Base-by-base conservation (phyloP, 2,113 vertebrate species). In the Phalacrocorax brasilianus region DNA sequence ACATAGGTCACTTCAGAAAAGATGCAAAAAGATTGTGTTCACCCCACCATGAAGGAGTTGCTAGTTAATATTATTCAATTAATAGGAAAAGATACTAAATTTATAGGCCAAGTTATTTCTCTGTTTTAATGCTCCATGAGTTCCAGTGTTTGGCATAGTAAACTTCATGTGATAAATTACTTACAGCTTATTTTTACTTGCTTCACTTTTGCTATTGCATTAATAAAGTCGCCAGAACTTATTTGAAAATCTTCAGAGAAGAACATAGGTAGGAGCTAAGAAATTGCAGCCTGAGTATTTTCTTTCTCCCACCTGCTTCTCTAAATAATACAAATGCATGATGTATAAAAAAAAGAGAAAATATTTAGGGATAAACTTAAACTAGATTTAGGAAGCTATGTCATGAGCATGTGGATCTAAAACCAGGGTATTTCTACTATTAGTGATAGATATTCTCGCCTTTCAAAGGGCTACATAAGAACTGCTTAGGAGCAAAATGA, bases 401-500 rank as follows among this genome's bases (percentile, higher is more conserved):
- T 91, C 30, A 71, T 22, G 68, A 89, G 45, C 24, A n/a, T 30
- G 9, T 76, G 72, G 62, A 72, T 85, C 77, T 84, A 82, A 92
- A 91, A 89, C 63, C 35, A 82, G 49, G 13, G 6, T 53, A 9
- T 85, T 61, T 85, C 58, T 89, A 14, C 70, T 95, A 12, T 62
- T 91, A 89, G 27, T 58, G 58, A 32, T 20, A 79, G 80, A 22
- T 91, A 38, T 75, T 78, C 70, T 61, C 91, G 76, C 40, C 19
- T 87, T 27, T 56, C 27, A 28, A 87, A 85, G 72, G 49, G 74
- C 40, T 74, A 27, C 40, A 28, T 27, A 92, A 93, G 77, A 89
- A 82, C 66, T 94, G 73, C 44, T 87, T 56, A 72, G 30, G 85
- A 95, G 62, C 63, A 91, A 75, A 81, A 95, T 95, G 94, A 96